Evolutionary conservation across 2,888 invertebrate species (phyloP).

Genomic region (Heliconius erato): DNA sequence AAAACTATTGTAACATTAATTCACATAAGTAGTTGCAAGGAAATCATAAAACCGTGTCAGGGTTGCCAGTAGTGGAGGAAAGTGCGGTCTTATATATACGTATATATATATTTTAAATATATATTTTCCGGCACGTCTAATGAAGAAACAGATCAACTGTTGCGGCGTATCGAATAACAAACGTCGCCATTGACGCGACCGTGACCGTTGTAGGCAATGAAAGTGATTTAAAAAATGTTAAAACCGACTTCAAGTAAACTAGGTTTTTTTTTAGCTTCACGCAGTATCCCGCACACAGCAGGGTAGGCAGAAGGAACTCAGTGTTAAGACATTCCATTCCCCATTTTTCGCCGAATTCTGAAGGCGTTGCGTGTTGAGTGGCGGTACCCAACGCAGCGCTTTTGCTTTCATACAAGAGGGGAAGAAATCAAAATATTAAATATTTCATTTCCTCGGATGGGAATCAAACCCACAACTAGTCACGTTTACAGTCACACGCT

Average conservation of each 20-base stretch:
- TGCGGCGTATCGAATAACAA: slow-evolving; percentile 39
- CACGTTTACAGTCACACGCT: too few species aligned
- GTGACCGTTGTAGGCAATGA: slow-evolving; percentile 20
- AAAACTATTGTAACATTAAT: not conserved
- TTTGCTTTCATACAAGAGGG: too few species aligned
- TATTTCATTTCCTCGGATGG: too few species aligned
- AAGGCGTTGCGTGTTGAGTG: too few species aligned
- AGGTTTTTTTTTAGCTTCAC: not conserved
- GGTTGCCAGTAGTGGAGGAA: slow-evolving; percentile 16
- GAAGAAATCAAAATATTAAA: too few species aligned
- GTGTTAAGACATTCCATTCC: too few species aligned
- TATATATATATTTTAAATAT: not conserved
- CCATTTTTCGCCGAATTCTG: too few species aligned
- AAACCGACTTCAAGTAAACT: not conserved
- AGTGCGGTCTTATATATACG: not conserved
- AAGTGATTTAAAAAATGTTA: not conserved
- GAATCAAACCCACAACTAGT: too few species aligned
- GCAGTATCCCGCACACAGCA: too few species aligned
- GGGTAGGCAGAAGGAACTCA: too few species aligned
- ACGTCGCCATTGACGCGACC: slow-evolving; percentile 31
- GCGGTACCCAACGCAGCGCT: too few species aligned
- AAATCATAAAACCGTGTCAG: slow-evolving; percentile 8
- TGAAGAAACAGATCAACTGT: slow-evolving; percentile 41
- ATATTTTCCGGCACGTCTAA: slow-evolving; percentile 42
- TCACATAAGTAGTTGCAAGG: slow-evolving; percentile 5